Evolutionary conservation across 2,888 invertebrate genomes (phyloP), one percentile per base, ranked within the genome.

Genomic region (Syrista parreyssii): DNA sequence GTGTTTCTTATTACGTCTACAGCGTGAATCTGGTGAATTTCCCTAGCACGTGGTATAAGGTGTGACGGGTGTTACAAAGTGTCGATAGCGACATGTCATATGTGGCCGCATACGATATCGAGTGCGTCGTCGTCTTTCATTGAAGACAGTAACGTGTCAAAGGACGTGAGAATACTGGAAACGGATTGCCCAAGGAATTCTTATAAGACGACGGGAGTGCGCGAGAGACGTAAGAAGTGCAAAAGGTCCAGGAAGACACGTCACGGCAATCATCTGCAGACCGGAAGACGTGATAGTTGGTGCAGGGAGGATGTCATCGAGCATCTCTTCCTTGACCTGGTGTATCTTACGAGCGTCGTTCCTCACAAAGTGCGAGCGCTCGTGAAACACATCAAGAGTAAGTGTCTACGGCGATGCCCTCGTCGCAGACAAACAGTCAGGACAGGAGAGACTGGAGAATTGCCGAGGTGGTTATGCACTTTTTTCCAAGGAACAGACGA

Each of bases 401-500:
- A 55, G 55, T 55, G 55, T 23, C 55, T 55, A 55, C 55, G 55
- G 55, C 55, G 55, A 55, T 55, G 55, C 23, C 55, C 55, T 23
- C 55, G 55, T 23, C 23, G 55, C 23, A 55, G 55, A 55, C 23
- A 55, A 55, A 23, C 55, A 33, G 71, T 32, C 71, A 71, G 32
- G 71, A 33, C 71, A 23, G 32, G 33, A 71, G 71, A 71, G 71
- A 33, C 71, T 6, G 32, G 71, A 31, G 71, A 71, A 31, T 71
- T 78, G 68, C 78, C 68, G 71, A 72, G 76, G 11, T 75, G 76
- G 76, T 79, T 76, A 78, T 73, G 77, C 33, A 76, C 78, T 55
- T 36, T 75, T 73, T 78, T 75, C 79, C 75, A 79, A 78, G 79
- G 40, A 78, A 36, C 74, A 71, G 80, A 78, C 78, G 68, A 81